Base-by-base conservation (phyloP, 2,888 invertebrate genomes). In the Baccha elongata region DNA sequence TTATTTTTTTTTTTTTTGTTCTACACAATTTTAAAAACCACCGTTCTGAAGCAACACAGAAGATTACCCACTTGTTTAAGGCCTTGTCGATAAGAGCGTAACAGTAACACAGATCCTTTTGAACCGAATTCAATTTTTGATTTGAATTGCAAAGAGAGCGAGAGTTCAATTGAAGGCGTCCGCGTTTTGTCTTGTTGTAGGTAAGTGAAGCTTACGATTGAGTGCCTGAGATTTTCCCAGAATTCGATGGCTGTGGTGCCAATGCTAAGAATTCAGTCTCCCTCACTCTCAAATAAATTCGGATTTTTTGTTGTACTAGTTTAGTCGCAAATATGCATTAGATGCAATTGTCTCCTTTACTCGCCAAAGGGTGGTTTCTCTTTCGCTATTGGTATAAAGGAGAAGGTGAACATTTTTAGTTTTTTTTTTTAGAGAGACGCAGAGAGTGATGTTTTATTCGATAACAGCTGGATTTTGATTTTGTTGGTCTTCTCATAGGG, bases 261-360 rank as follows among this genome's bases (percentile, higher is more conserved):
- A 23, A 42, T 13, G 46, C 7, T 58, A 23, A 32, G 23, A 67
- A 50, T 78, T 17, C 42, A 64, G 48, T 58, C 76, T 65, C 64
- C 65, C 71, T 78, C 76, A 78, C 76, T 78, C 76, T 64, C 37
- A 35, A 46, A 32, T 52, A 15, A 10, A 50, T n/a, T 42, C n/a
- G 21, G 2, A 3, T 50, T 17, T 29, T 46, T 7, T 15, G 13
- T 13, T 3, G 29, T 35, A 11, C 17, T 1, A 48, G 11, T 48
- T n/a, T n/a, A n/a, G n/a, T n/a, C n/a, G 6, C 5, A 8, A 32
- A 32, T 7, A 13, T 76, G 76, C 69, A 76, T 23, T 64, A 10
- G 35, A 52, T 80, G 74, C 74, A 80, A 64, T 74, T 69, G 80
- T 74, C 69, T 80, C 80, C 52, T 69, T 80, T 74, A 26, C 80